A percentile compares a stretch with the other conserved stretches of the same genome.
phyloP scores from a whole-genome alignment of 2,797 vertebrate species.

The Clarias platycephalus region DNA sequence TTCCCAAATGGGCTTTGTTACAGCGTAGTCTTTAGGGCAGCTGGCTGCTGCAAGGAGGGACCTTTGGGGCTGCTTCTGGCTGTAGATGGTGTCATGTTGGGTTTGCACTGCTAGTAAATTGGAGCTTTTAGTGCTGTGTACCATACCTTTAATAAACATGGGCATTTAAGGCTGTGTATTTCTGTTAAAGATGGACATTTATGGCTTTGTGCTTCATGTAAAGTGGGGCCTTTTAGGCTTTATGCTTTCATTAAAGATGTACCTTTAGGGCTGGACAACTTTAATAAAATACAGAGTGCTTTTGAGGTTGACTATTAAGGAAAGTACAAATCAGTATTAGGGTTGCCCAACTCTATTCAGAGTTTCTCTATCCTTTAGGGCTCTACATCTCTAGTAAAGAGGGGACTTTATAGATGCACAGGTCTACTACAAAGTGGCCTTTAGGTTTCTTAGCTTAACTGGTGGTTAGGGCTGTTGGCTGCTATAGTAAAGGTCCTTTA shows the following conservation, averaged over 20 bases:
- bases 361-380: too few relatives aligned
- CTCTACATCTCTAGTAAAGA: neutral
- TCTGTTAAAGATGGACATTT: neutral
- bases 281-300: neutral
- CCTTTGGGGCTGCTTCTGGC: constrained; percentile 7
- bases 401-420: too few relatives aligned
- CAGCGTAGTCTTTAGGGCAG: neutral
- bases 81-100: neutral
- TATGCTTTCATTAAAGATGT: neutral
- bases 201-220: neutral
- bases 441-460: neutral
- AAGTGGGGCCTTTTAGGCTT: neutral
- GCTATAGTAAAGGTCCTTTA: neutral
- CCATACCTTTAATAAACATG: neutral
- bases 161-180: neutral
- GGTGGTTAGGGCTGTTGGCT: neutral
- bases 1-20: neutral
- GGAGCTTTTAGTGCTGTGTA: neutral
- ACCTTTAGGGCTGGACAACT: neutral
- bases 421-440: neutral
- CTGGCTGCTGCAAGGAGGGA: neutral
- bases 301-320: neutral
- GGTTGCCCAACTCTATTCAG: neutral
- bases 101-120: neutral
- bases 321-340: neutral